A percentile compares a stretch with the other conserved stretches of the same genome.
phyloP scores from a whole-genome alignment of 2,113 vertebrate species.

The Pachycephala philippinensis region DNA sequence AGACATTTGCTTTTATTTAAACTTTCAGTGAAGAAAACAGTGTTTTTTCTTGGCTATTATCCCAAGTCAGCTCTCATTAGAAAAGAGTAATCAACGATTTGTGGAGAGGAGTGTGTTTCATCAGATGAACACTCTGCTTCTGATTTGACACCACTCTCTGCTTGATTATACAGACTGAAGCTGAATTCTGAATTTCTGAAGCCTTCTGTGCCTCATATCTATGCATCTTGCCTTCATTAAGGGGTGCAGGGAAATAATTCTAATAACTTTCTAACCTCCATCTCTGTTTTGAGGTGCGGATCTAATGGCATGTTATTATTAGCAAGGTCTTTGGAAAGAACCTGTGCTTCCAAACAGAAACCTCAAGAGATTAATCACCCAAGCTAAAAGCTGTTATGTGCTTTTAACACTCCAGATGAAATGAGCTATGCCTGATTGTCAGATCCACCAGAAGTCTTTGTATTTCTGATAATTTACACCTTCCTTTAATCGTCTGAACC shows the following conservation, averaged over 20 bases:
- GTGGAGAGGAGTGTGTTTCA: background rate
- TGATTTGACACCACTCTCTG: background rate
- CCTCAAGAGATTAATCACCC: background rate
- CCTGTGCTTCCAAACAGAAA: background rate
- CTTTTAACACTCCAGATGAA: conserved; percentile 18
- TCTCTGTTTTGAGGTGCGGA: background rate
- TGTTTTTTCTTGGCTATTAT: background rate
- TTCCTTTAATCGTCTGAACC: background rate
- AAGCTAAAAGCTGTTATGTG: background rate
- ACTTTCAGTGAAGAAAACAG: background rate
- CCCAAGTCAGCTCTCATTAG: background rate
- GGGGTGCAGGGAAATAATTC: background rate
- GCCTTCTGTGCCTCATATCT: background rate
- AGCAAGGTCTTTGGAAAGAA: background rate
- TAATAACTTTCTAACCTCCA: background rate
- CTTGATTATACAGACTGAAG: background rate
- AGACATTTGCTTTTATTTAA: background rate
- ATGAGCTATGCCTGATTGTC: background rate
- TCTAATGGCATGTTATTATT: background rate
- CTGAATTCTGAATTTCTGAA: background rate
- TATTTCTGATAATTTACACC: background rate
- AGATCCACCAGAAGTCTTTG: background rate
- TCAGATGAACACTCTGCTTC: background rate
- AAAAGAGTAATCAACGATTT: background rate
- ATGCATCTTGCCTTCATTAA: background rate